Conservation (phyloP, 1,140 invertebrate genomes). For the Drosophila baimaii region DNA sequence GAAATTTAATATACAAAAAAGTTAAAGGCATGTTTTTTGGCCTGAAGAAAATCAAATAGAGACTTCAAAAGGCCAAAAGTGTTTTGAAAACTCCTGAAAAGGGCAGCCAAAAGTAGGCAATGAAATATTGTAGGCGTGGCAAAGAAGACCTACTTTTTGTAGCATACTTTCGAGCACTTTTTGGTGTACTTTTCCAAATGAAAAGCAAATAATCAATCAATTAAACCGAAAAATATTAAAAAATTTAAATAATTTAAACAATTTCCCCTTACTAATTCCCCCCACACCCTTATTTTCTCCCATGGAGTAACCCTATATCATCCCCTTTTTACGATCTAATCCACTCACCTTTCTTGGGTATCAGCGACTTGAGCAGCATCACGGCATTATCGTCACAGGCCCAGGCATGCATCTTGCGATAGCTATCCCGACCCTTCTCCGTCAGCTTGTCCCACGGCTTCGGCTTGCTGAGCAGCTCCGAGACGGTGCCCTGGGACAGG, state of each 20-base stretch:
- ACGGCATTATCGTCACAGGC: conserved; percentile 98
- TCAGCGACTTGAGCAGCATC: conserved; percentile 97
- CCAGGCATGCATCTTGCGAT: conserved; percentile 99
- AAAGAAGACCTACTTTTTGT: accelerated
- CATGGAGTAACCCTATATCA: too few relatives aligned
- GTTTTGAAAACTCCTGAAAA: background rate
- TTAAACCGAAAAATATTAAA: too few relatives aligned
- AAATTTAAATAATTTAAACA: too few relatives aligned
- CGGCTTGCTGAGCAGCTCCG: conserved; percentile 98
- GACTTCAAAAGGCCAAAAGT: too few relatives aligned
- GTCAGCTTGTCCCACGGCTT: conserved; percentile 99
- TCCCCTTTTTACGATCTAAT: conserved; percentile 2
- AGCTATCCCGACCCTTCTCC: conserved; percentile 99
- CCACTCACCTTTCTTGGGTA: conserved; percentile 98
- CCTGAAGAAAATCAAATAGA: too few relatives aligned
- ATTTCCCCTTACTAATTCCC: background rate
- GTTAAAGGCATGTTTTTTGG: too few relatives aligned
- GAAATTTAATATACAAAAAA: too few relatives aligned
- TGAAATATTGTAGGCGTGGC: background rate
- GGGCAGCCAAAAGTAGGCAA: background rate
- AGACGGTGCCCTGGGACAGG: conserved; percentile 98
- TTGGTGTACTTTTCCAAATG: too few relatives aligned
- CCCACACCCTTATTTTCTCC: too few relatives aligned
- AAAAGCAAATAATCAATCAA: too few relatives aligned
- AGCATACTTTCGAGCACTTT: too few relatives aligned